Evolutionary conservation across 1,140 invertebrate genomes (phyloP), one percentile per base, ranked within the genome.

Genomic region (Apolygus lucorum): DNA sequence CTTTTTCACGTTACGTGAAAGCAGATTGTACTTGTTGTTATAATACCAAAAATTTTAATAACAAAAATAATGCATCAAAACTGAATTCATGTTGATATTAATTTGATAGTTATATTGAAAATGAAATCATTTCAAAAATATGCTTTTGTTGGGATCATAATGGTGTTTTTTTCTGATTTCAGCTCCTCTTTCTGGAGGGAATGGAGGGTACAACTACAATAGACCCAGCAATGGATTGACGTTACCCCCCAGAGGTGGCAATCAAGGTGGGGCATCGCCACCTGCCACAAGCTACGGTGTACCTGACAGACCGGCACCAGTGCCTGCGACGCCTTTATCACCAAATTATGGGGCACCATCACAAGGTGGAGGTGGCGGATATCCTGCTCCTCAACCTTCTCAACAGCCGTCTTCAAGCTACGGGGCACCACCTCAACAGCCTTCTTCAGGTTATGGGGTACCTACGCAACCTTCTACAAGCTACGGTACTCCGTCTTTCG

Each of bases 211-310:
- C 63, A 67, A 59, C 54, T 72, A 72, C 28, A 54, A 65, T 14
- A 52, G 67, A 24, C 71, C 71, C 28, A 52, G 59, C 21, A 42
- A 29, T 64, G 68, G 59, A 25, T 54, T 70, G 0, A 13, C 11
- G 54, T 24, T 59, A 21, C 54, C 54, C 54, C 49, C 62, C 2
- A 63, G 64, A 54, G 67, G 67, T 1, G 52, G 29, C 2, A n/a
- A n/a, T n/a, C n/a, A n/a, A n/a, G 29, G 49, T 1, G 67, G 69
- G 0, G 54, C 22, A 24, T 59, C 22, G 22, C 73, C 73, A 29
- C 73, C 73, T 2, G 67, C 71, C n/a, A 74, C 71, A 17, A 74
- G 73, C 59, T 74, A 74, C 29, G 73, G 73, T 14, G 71, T 73
- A 14, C 73, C 73, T 25, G 70, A 68, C 11, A 59, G 59, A n/a